Conservation (phyloP, 2,797 vertebrate species). For the Moxostoma hubbsi region DNA sequence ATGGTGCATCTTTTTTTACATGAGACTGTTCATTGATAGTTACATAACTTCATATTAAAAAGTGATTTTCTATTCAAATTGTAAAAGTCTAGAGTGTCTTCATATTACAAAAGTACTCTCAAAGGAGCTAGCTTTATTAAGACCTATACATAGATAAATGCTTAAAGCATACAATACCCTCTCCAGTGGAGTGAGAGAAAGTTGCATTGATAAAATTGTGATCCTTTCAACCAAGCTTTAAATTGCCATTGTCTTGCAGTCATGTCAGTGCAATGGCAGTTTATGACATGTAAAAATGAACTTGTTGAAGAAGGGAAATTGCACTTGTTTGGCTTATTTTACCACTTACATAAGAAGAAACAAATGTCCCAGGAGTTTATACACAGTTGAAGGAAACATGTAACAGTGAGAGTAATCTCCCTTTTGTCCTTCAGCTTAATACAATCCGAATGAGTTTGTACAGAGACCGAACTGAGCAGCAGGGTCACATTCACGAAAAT, state of each 20-base stretch:
- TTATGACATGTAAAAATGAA: not conserved
- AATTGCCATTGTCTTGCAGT: not conserved
- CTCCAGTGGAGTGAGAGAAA: constrained; percentile 72
- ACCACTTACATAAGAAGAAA: not conserved
- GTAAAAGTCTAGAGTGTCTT: constrained; percentile 62
- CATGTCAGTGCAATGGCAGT: constrained; percentile 7
- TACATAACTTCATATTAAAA: constrained; percentile 80
- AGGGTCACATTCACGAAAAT: constrained; percentile 9
- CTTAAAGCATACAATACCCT: constrained; percentile 71
- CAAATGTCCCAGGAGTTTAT: not conserved
- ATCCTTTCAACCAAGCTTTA: no score
- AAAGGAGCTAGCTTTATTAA: constrained; percentile 56
- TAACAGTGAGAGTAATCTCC: not conserved
- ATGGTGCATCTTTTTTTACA: constrained; percentile 61
- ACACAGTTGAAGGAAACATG: not conserved
- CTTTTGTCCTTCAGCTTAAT: not conserved
- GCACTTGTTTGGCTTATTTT: constrained; percentile 1
- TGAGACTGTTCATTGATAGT: constrained; percentile 67
- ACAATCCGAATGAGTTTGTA: constrained; percentile 6
- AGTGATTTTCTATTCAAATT: constrained; percentile 77
- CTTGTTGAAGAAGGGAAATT: not conserved
- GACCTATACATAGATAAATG: constrained; percentile 74
- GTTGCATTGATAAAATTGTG: constrained; percentile 68
- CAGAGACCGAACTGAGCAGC: constrained; percentile 32
- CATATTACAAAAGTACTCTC: constrained; percentile 27